A percentile compares a stretch with the other conserved stretches of the same genome.
Conservation (phyloP, 2,888 invertebrate genomes). For the Heliconius hortense region DNA sequence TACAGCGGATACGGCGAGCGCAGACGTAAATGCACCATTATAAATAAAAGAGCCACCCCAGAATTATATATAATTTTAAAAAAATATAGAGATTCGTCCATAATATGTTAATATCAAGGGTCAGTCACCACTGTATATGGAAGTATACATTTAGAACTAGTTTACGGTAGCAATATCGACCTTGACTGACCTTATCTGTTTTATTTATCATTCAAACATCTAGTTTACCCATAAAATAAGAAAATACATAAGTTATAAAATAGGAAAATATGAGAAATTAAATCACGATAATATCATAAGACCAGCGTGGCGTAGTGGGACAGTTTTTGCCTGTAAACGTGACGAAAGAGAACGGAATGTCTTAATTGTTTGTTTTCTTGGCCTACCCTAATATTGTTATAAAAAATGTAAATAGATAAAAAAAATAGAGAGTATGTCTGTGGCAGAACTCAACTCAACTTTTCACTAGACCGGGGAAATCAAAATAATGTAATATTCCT, state of each 20-base stretch:
- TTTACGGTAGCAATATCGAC: slow-evolving; percentile 12
- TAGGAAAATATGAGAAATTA: neutral
- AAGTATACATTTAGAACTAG: slow-evolving; percentile 5
- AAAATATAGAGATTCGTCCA: slow-evolving; percentile 7
- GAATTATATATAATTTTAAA: neutral
- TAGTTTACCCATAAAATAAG: neutral
- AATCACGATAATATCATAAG: neutral
- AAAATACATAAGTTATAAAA: neutral
- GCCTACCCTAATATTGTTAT: too few species aligned
- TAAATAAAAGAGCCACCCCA: too few species aligned
- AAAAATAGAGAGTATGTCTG: too few species aligned
- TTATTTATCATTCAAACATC: slow-evolving; percentile 3
- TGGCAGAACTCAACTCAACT: too few species aligned
- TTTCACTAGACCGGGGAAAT: too few species aligned
- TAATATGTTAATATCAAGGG: slow-evolving; percentile 6
- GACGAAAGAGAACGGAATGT: too few species aligned
- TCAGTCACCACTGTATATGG: neutral
- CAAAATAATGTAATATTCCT: too few species aligned
- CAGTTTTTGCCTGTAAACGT: too few species aligned
- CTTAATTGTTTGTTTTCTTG: too few species aligned
- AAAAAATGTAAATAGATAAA: too few species aligned
- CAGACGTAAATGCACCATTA: too few species aligned
- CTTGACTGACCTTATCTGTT: slow-evolving; percentile 19
- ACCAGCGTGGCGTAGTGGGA: neutral
- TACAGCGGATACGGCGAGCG: too few species aligned